Conservation (phyloP, 2,113 vertebrate genomes). For the Pongo pygmaeus region DNA sequence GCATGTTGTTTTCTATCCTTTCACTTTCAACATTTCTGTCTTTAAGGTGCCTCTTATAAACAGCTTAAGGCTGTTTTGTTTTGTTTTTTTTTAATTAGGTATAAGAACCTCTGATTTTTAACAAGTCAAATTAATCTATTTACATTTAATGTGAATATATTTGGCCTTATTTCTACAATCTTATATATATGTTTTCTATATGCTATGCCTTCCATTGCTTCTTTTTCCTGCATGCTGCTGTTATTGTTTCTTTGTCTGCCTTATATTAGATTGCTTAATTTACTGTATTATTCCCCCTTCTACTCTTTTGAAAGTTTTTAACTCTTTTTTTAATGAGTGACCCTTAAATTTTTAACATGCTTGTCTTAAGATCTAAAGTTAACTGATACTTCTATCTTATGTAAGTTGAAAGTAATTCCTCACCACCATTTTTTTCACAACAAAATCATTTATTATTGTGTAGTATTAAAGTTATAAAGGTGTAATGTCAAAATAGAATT, state of each 20-base stretch:
- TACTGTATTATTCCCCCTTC: background rate
- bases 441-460: background rate
- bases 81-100: background rate
- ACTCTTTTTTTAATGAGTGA: background rate
- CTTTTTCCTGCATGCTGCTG: background rate
- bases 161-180: background rate
- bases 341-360: background rate
- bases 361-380: background rate
- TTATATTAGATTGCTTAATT: background rate
- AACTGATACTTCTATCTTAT: background rate
- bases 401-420: background rate
- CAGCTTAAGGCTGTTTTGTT: background rate
- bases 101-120: background rate
- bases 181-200: background rate
- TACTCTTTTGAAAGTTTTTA: background rate
- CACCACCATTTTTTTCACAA: background rate
- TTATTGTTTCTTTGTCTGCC: background rate
- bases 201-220: background rate
- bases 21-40: background rate
- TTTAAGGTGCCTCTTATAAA: background rate
- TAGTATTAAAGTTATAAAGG: background rate
- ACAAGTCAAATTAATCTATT: background rate
- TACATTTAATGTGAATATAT: background rate
- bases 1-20: background rate
- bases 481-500: background rate